These are phyloP conservation scores for Caloenas nicobarica DNA, from an alignment of 2,113 vertebrate species.

Conservation along the genomic window DNA sequence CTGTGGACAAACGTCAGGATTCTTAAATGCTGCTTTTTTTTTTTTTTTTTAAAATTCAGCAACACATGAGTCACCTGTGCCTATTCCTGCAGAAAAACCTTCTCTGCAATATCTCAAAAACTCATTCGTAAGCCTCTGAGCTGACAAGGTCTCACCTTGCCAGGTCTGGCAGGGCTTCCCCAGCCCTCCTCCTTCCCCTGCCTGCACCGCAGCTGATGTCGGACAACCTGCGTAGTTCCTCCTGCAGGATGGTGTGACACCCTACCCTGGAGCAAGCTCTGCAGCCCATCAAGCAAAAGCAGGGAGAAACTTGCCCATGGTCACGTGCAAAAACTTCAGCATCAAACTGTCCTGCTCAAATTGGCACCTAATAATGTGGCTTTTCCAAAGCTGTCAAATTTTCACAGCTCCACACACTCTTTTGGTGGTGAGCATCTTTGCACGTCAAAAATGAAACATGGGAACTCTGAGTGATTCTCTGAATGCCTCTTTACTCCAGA, in stretches of 20 bases:
- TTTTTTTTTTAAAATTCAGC: not conserved
- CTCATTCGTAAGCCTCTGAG: not conserved
- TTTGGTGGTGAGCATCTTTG: not conserved
- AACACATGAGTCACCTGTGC: not conserved
- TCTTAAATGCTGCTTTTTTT: not conserved
- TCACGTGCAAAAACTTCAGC: not conserved
- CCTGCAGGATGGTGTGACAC: not conserved
- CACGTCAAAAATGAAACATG: not conserved
- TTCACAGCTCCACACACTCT: not conserved
- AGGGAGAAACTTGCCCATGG: not conserved
- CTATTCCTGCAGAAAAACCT: not conserved
- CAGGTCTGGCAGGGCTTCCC: not conserved
- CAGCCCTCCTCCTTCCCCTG: not conserved
- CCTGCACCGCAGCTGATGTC: fast-evolving
- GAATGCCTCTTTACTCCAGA: not conserved
- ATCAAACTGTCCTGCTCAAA: not conserved
- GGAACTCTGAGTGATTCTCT: not conserved
- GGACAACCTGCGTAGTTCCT: not conserved
- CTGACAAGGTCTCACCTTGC: not conserved
- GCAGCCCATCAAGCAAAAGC: not conserved
- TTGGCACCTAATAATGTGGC: not conserved
- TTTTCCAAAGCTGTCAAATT: not conserved
- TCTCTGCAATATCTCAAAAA: not conserved
- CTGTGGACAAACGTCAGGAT: not conserved
- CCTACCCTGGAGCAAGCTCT: not conserved